Base-by-base conservation (phyloP, 2,113 vertebrate genomes). In the Pteronura brasiliensis region DNA sequence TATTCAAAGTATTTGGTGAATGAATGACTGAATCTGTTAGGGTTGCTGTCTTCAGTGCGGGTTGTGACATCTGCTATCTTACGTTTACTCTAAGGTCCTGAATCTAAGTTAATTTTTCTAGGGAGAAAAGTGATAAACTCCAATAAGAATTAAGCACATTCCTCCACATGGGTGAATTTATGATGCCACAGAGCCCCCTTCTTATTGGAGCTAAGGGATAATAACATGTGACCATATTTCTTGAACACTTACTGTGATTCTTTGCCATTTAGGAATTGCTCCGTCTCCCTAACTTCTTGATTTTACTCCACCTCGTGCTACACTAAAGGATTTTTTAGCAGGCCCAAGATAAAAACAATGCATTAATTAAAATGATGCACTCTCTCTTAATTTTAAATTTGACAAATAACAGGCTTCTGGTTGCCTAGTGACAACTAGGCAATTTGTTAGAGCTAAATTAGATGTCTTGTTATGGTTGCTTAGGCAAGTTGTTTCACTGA, bases 361-460 rank as follows among this genome's bases (percentile, higher is more conserved):
- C 23, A 80, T 90, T 87, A 61, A 97, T 69, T 95, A 89, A 97
- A 94, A 89, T 92, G 39, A 80, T 93, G 7, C 8, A n/a, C 18
- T 83, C 17, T 71, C 77, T 65, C 47, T 89, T 93, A 91, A 65
- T 42, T 63, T 85, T 94, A 69, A 93, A 55, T 91, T 69, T 74
- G 88, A 79, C 36, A 86, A 74, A 49, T 91, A 86, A 81, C 6
- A 91, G 49, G 21, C 77, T 81, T 94, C 44, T 83, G 34, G 7
- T 88, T 88, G 23, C 84, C 80, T n/a, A n/a, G n/a, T n/a, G n/a
- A n/a, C n/a, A n/a, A 76, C 14, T 93, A 90, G 76, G 59, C 61
- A 94, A 76, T n/a, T 14, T 47, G n/a, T 69, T 94, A 74, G 69
- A 36, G 63, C 86, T 81, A 55, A 97, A 92, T 96, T 82, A 76